phyloP scores from a whole-genome alignment of 1,140 invertebrate species.

The Parasteatoda tepidariorum region DNA sequence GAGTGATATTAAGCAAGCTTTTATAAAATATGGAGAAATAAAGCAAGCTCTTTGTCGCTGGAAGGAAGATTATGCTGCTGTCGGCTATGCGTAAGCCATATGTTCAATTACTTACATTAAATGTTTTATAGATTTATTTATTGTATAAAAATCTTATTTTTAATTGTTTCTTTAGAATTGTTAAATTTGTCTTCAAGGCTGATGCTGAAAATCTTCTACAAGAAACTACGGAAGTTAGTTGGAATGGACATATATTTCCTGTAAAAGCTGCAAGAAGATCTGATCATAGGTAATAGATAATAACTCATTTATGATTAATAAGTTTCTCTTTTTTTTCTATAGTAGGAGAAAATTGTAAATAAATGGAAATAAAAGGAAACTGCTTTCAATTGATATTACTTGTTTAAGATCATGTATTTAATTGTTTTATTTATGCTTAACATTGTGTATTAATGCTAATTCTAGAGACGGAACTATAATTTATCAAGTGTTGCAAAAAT shows the following conservation, averaged over 20 bases:
- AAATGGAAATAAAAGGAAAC: too few relatives aligned
- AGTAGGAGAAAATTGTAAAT: too few relatives aligned
- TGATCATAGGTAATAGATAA: slow-evolving; percentile 17
- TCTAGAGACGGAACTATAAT: too few relatives aligned
- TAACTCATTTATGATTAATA: too few relatives aligned
- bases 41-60: slow-evolving; percentile 26
- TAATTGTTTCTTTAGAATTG: slow-evolving; percentile 14
- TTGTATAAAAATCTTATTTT: too few relatives aligned
- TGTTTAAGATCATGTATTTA: too few relatives aligned
- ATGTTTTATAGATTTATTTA: too few relatives aligned
- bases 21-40: slow-evolving; percentile 26
- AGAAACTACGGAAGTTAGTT: background rate
- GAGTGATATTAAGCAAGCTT: slow-evolving; percentile 20
- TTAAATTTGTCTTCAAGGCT: slow-evolving; percentile 21
- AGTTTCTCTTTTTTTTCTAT: too few relatives aligned
- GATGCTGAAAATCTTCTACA: slow-evolving; percentile 37
- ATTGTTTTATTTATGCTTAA: too few relatives aligned
- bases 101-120: background rate
- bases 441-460: too few relatives aligned
- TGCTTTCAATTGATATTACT: too few relatives aligned
- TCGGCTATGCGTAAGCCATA: slow-evolving; percentile 45
- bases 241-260: background rate
- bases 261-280: slow-evolving; percentile 27
- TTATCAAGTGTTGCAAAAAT: too few relatives aligned
- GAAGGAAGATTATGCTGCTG: background rate